A percentile compares a stretch with the other conserved stretches of the same genome.
Evolutionary conservation across 2,797 vertebrate genomes (phyloP).

Genomic region (Sebastes hubbsi): DNA sequence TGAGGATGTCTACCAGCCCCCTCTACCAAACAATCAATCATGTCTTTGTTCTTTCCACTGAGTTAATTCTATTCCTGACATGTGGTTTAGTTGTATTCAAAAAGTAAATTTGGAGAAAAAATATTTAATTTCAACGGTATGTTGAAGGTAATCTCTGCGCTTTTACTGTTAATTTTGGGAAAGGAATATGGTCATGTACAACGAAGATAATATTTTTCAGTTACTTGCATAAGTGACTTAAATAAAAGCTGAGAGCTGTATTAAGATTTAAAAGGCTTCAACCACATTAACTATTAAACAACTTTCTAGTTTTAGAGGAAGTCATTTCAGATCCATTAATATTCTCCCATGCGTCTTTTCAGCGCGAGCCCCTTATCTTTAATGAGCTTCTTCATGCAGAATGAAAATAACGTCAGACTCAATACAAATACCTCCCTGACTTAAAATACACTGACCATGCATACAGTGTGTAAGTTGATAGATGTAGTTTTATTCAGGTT

Average conservation of each 20-base stretch:
- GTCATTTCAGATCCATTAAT: conserved; percentile 26
- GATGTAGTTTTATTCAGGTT: background rate
- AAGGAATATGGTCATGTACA: background rate
- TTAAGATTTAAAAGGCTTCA: background rate
- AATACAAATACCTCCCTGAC: conserved; percentile 11
- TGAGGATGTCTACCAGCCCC: background rate
- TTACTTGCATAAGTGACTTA: background rate
- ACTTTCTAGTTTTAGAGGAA: background rate
- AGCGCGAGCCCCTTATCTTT: conserved; percentile 13
- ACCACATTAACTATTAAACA: background rate
- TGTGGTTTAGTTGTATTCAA: background rate
- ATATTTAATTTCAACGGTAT: background rate
- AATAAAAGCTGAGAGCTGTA: background rate
- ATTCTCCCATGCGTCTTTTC: conserved; percentile 1
- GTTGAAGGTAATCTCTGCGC: background rate
- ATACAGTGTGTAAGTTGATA: background rate
- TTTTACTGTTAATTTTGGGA: background rate
- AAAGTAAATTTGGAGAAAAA: background rate
- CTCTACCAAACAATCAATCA: background rate
- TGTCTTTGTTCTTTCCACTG: background rate
- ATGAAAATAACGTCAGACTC: conserved; percentile 9
- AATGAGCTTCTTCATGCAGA: conserved; percentile 32
- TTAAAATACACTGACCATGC: background rate
- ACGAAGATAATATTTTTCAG: background rate
- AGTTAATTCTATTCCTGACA: background rate